Conservation (phyloP, 1,140 invertebrate species). For the Dendrolimus kikuchii region DNA sequence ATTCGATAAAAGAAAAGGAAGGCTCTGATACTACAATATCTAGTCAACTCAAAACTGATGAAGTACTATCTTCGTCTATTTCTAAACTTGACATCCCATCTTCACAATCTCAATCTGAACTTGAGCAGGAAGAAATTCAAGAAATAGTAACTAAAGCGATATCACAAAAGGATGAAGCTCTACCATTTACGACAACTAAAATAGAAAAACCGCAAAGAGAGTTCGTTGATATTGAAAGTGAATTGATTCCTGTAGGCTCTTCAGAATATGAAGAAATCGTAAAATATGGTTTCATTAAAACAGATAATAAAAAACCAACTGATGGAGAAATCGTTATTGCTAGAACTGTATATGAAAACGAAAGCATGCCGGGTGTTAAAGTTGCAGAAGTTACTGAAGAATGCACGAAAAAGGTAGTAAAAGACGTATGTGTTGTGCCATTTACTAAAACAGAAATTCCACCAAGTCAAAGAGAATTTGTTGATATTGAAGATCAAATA, state of each 20-base stretch:
- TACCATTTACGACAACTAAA: slow-evolving; percentile 57
- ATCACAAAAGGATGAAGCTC: slow-evolving; percentile 28
- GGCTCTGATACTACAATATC: slow-evolving; percentile 60
- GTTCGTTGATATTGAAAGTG: slow-evolving; percentile 64
- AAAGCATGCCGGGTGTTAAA: slow-evolving; percentile 25
- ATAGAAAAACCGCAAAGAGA: slow-evolving; percentile 46
- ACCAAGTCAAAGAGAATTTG: slow-evolving; percentile 52
- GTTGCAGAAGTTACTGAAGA: slow-evolving; percentile 38
- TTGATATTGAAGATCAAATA: slow-evolving; percentile 63
- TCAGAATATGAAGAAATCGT: slow-evolving; percentile 62
- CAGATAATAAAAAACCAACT: slow-evolving; percentile 15
- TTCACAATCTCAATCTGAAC: slow-evolving; percentile 43
- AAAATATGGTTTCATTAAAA: slow-evolving; percentile 32
- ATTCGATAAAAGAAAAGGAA: slow-evolving; percentile 54
- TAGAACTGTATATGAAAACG: slow-evolving; percentile 23
- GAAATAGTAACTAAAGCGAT: slow-evolving; percentile 34
- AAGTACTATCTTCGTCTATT: slow-evolving; percentile 57
- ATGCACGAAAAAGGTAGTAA: slow-evolving; percentile 44
- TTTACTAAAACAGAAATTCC: slow-evolving; percentile 52
- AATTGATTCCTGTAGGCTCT: slow-evolving; percentile 65
- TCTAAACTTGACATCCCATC: slow-evolving; percentile 59
- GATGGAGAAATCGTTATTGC: slow-evolving; percentile 26
- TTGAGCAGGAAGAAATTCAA: slow-evolving; percentile 40
- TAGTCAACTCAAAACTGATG: slow-evolving; percentile 59
- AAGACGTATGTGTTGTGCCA: slow-evolving; percentile 48